phyloP scores from a whole-genome alignment of 2,888 invertebrate genomes.

The Drosophila paranaensis region DNA sequence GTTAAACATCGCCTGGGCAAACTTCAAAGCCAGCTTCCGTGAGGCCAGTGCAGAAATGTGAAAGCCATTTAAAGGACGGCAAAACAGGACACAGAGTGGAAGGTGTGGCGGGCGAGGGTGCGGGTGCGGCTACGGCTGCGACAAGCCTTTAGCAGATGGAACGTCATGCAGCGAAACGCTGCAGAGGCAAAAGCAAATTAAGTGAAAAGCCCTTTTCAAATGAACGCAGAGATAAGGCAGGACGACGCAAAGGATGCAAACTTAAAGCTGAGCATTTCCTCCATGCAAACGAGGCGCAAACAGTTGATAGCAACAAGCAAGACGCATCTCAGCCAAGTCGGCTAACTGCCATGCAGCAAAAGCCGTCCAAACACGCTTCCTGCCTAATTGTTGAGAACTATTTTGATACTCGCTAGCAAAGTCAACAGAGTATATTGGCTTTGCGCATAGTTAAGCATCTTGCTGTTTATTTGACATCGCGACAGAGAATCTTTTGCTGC shows the following conservation, averaged over 20 bases:
- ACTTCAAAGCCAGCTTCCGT: conserved; percentile 52
- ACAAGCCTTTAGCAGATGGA: conserved; percentile 1
- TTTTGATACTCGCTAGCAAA: not conserved
- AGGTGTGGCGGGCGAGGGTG: not conserved
- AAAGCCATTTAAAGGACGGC: conserved; percentile 64
- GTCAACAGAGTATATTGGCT: not conserved
- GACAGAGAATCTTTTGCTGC: no score
- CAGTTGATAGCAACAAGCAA: conserved; percentile 8
- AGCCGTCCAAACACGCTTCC: not conserved
- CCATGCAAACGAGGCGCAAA: conserved; percentile 20
- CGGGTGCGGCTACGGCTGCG: not conserved
- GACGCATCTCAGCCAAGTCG: not conserved
- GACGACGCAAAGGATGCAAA: conserved; percentile 16
- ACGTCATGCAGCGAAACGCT: conserved; percentile 31
- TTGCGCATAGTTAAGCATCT: not conserved
- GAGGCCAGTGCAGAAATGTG: conserved; percentile 44
- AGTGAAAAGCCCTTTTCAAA: conserved; percentile 52
- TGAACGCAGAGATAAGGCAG: conserved; percentile 37
- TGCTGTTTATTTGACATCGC: no score
- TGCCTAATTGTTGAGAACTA: conserved; percentile 2
- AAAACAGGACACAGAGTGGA: conserved; percentile 27
- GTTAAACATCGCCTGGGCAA: conserved; percentile 43
- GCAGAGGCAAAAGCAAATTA: conserved; percentile 61
- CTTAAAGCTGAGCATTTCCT: conserved; percentile 34
- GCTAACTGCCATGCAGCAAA: not conserved